Percentiles rank a stretch among this genome's conserved stretches.
Conservation (phyloP, 2,888 invertebrate genomes). For the Abrostola tripartita region DNA sequence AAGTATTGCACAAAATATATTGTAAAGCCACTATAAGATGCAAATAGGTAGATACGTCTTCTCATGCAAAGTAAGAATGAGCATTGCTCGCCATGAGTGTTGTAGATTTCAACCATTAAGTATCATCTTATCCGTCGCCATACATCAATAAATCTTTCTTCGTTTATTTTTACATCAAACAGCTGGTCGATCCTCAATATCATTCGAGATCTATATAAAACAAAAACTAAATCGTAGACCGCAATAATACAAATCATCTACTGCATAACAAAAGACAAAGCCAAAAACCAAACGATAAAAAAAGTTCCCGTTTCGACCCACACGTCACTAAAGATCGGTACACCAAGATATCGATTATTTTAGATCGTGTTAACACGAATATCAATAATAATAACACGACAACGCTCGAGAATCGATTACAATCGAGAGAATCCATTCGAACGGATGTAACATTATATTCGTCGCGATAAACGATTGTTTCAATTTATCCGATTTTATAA, state of each 20-base stretch:
- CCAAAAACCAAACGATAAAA: conserved; percentile 47
- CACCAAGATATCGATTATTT: conserved; percentile 60
- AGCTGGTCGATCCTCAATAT: conserved; percentile 7
- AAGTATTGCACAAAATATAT: no score
- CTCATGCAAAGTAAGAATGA: no score
- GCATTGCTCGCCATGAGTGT: no score
- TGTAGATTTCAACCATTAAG: background rate
- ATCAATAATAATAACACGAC: conserved; percentile 64
- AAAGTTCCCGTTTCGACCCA: conserved; percentile 47
- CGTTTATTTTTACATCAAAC: conserved; percentile 1
- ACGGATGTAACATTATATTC: conserved; percentile 67
- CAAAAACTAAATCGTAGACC: conserved; percentile 19
- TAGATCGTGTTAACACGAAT: conserved; percentile 62
- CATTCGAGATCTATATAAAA: conserved; percentile 12
- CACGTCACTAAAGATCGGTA: conserved; percentile 58
- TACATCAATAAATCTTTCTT: background rate
- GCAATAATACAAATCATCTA: conserved; percentile 45
- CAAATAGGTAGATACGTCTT: no score
- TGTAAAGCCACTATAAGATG: no score
- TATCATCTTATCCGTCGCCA: background rate
- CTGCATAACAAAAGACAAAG: conserved; percentile 41
- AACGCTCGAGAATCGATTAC: conserved; percentile 66
- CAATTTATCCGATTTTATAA: conserved; percentile 63
- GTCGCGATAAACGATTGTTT: conserved; percentile 65
- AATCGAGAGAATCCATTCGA: conserved; percentile 58